Evolutionary conservation across 1,140 invertebrate genomes (phyloP), one percentile per base, ranked within the genome.

Genomic region (Trinorchestia longiramus): DNA sequence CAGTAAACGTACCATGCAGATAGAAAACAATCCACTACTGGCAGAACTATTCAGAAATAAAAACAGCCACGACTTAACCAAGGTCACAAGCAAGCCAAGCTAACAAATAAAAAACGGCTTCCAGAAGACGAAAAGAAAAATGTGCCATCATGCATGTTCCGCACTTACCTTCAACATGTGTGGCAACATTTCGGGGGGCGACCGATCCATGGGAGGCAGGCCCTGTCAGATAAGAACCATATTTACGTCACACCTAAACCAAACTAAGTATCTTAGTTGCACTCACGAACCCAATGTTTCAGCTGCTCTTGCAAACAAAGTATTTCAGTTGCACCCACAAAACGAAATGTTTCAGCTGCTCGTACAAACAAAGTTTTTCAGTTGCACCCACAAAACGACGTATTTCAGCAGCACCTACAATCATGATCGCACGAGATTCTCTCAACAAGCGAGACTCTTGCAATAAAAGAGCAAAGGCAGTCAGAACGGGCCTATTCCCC

Each of bases 111-210:
- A 11, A 23, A 19, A 8, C 47, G 19, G 47, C 6, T 53, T 6
- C 6, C 47, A 53, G 47, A 53, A 19, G 47, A 19, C 47, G 47
- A 53, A 19, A 53, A 53, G 47, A 53, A 6, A 53, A 19, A 6
- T 6, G 47, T 53, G 62, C 11, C 62, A 3, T 53, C 47, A 53
- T 53, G 47, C 47, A 53, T 53, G 47, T 19, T 53, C 47, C 47
- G 47, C 6, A 94, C 92, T 45, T 94, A 94, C 92, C 92, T 94
- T 94, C 40, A 94, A 43, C 92, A 94, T 45, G 92, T 94, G 92
- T 23, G 92, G 92, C 43, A 94, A 47, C 92, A 94, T 94, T 47
- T 94, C 92, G 43, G 92, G 92, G 43, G 92, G 92, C 40, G 92
- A 94, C 4, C 92, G 43, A 36, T 94, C 92, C 92, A 94, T 45